Base-by-base conservation (phyloP, 2,113 vertebrate species). In the Regulus satrapa region DNA sequence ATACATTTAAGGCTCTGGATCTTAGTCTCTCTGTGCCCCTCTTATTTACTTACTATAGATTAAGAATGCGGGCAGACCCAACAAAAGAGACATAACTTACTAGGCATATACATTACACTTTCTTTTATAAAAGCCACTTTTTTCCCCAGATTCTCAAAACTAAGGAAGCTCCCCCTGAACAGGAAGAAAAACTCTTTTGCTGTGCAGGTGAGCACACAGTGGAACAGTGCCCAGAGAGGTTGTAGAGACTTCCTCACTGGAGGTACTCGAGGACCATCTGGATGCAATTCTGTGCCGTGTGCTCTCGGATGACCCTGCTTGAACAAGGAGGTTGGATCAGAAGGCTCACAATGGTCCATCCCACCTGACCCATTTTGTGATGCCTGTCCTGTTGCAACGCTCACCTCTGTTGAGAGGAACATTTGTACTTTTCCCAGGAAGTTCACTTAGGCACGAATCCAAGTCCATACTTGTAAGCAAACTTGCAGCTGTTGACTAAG, bases 121-220 rank as follows among this genome's bases (percentile, higher is more conserved):
- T 8, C 28, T 80, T 67, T 40, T 6, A 38, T 41, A 49, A 54
- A 79, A 74, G 11, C 3, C 8, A 29, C 68, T 46, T 12, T 25
- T 12, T 16, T 5, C 0, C 5, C 12, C 5, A 31, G 13, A 11
- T 28, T 83, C 41, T 55, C n/a, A 62, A 87, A 48, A 55, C 7
- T 31, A 38, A 48, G 5, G 56, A 62, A n/a, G 14, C 2, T 69
- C 4, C 12, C 8, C 26, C 29, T 14, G 5, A 54, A n/a, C 5
- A n/a, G 3, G 18, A 54, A 5, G 40, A 32, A 69, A 45, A 69
- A 1, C 3, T 36, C 26, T 10, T 13, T 40, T 46, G 12, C 19
- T 54, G 10, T 34, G 24, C 3, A 3, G 24, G n/a, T 29, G 10
- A 46, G 8, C 4, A 1, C 0, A 0, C 10, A 17, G 16, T 46